These are phyloP conservation scores for Drosophila picticornis DNA, from an alignment of 2,888 invertebrate species.

Conservation along the genomic window DNA sequence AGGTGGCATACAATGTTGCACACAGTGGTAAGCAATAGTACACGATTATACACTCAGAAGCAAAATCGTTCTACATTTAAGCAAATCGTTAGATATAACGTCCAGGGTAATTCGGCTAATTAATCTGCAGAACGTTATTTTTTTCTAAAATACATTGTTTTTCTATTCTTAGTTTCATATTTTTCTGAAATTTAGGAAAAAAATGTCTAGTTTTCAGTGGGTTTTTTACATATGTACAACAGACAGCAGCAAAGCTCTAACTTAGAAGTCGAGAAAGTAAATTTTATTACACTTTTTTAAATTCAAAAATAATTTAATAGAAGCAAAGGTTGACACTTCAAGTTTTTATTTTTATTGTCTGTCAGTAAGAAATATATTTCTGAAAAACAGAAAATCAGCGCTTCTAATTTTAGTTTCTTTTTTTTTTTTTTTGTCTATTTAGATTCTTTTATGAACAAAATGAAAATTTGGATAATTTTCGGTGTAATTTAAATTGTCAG, in stretches of 20 bases:
- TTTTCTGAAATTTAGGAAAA: not conserved
- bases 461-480: not conserved
- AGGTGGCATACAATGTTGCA: conserved; percentile 48
- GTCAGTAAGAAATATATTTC: not conserved
- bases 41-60: not conserved
- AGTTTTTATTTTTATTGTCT: not conserved
- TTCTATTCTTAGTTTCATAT: not conserved
- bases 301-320: not conserved
- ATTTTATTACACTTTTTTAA: not conserved
- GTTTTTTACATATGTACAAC: not conserved
- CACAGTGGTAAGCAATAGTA: conserved; percentile 1
- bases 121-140: not conserved
- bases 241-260: not conserved
- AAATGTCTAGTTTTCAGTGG: not conserved
- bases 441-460: not conserved
- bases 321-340: not conserved
- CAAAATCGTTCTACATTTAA: not conserved
- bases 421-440: not conserved
- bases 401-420: not conserved
- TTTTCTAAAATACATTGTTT: rapidly evolving
- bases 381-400: not conserved
- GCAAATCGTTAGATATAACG: not conserved
- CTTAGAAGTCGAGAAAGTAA: no score
- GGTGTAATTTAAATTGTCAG: not conserved
- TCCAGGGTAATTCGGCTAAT: not conserved